Evolutionary conservation across 2,888 invertebrate genomes (phyloP).

Genomic region (Cetonia aurata): DNA sequence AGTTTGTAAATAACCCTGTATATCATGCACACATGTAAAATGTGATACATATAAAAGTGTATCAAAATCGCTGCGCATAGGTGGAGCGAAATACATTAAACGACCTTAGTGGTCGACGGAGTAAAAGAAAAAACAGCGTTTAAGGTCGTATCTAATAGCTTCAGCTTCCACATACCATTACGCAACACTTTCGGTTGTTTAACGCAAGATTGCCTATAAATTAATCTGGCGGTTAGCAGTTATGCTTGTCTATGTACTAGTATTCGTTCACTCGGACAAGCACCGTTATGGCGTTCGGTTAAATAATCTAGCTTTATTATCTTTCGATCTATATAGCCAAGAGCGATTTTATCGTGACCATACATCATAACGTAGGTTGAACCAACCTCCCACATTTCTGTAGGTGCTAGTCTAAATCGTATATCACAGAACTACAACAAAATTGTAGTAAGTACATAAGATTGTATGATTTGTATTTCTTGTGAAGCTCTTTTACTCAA

Average conservation of each 20-base stretch:
- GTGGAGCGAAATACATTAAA: constrained; percentile 24
- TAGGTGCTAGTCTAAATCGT: no score
- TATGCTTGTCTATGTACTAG: neutral
- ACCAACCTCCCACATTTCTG: no score
- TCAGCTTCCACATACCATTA: constrained; percentile 27
- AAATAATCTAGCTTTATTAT: constrained; percentile 35
- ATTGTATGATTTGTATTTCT: no score
- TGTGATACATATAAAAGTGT: neutral
- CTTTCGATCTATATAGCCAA: constrained; percentile 11
- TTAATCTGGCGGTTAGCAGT: constrained; percentile 8
- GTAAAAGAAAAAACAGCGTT: constrained; percentile 5
- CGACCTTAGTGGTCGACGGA: constrained; percentile 18
- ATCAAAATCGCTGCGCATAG: constrained; percentile 1
- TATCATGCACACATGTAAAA: constrained; percentile 1
- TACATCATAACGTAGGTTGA: constrained; percentile 9
- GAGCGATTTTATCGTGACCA: constrained; percentile 26
- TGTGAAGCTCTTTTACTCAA: no score
- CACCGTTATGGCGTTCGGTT: constrained; percentile 16
- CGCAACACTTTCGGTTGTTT: constrained; percentile 38
- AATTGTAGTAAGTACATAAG: neutral
- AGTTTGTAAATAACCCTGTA: neutral
- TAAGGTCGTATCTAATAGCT: constrained; percentile 30
- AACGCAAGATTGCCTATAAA: constrained; percentile 30
- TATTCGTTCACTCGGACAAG: neutral
- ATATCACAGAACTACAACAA: neutral